A percentile compares a stretch with the other conserved stretches of the same genome.
Evolutionary conservation across 92 coral and sea anemone genomes (phyloP).

Genomic region (Bergia puertoricense): DNA sequence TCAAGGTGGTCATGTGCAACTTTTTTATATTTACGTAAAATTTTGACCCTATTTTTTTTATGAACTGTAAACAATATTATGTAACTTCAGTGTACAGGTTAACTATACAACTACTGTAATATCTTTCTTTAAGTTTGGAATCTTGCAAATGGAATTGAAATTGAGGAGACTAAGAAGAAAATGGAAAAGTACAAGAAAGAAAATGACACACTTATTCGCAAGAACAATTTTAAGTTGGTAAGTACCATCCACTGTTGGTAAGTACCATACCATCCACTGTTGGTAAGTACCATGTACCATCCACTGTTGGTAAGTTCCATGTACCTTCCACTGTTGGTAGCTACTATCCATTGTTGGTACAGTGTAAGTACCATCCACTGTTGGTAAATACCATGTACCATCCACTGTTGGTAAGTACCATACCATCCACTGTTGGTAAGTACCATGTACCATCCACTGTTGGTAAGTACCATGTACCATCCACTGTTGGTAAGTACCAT

Average conservation of each 20-base stretch:
- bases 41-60: too few relatives aligned
- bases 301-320: too few relatives aligned
- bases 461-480: too few relatives aligned
- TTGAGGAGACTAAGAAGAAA: conserved; percentile 88
- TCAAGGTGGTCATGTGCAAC: too few relatives aligned
- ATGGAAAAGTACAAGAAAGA: conserved; percentile 91
- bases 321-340: too few relatives aligned
- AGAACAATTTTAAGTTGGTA: conserved; percentile 87
- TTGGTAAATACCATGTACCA: not conserved
- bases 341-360: too few relatives aligned
- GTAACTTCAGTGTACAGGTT: not conserved
- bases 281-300: too few relatives aligned
- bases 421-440: not conserved
- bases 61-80: too few relatives aligned
- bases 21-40: too few relatives aligned
- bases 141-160: conserved; percentile 89
- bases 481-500: too few relatives aligned
- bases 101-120: not conserved
- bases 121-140: conserved; percentile 79
- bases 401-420: not conserved
- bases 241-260: not conserved
- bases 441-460: too few relatives aligned
- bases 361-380: too few relatives aligned
- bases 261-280: not conserved
- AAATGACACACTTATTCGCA: conserved; percentile 86